Evolutionary conservation across 2,888 invertebrate genomes (phyloP), one percentile per base, ranked within the genome.

Genomic region (Diploptera punctata): DNA sequence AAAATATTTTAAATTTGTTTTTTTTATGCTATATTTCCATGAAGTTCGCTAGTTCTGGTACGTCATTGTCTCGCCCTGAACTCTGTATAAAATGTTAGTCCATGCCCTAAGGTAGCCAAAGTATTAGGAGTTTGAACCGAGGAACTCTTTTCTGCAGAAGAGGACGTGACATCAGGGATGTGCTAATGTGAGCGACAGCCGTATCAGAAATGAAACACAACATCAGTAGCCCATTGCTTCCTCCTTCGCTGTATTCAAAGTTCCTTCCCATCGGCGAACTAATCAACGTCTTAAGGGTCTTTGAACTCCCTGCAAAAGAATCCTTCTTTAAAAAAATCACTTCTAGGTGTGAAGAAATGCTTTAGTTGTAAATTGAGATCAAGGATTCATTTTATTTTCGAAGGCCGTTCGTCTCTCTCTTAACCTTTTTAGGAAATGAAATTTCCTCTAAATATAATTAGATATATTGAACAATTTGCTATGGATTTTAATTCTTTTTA

Each of bases 261-360:
- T 57, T 57, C 57, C 57, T 57, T 29, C 57, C 31, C 57, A 57
- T 57, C 31, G 57, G 57, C 29, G 26, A 29, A 57, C 29, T 57
- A 57, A 57, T 57, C 57, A 29, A 24, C 31, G 57, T 29, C 31
- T 57, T 24, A 16, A 29, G 57, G 57, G 57, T 57, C 57, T 57
- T 57, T 57, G 57, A 57, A 57, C 57, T 57, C 57, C 26, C 57
- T 21, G 5, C 16, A 29, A 52, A 52, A 52, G 24, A 52, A 52
- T 21, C 24, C 21, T 24, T 21, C 24, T 52, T 13, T 52, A 52
- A n/a, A n/a, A 21, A 52, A 52, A 52, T 52, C 21, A 52, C 29
- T 57, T 57, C 57, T 57, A n/a, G 26, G 16, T 13, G 52, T 13
- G 52, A 52, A 52, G 52, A 21, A 52, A 24, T 24, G 19, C 24